Base-by-base conservation (phyloP, 2,113 vertebrate species). In the Nannospalax galili region DNA sequence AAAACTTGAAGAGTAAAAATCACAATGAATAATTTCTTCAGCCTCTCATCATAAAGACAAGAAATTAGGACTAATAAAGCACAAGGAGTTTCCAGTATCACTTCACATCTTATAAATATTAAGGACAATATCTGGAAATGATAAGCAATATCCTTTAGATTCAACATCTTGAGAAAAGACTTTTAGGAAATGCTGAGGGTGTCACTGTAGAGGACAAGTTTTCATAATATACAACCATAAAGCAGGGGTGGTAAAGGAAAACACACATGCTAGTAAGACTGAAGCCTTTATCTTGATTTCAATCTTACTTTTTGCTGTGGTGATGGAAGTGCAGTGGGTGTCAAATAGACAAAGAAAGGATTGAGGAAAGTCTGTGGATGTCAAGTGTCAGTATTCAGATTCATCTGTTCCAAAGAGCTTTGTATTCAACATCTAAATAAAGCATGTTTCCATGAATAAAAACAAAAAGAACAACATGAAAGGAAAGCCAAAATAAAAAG, bases 1-100 rank as follows among this genome's bases (percentile, higher is more conserved):
- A 32, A 85, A 82, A 95, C 58, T 48, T 90, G 28, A 12, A 80
- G 35, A 87, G 67, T 56, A 82, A 86, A 78, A 32, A 82, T 32
- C n/a, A 96, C 1, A 56, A 56, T 7, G 19, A 80, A 92, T 73
- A 69, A 79, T 93, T 84, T 94, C 5, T 35, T 94, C 69, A 91
- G 79, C 3, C 35, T 30, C 5, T 79, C 26, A 73, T 69, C n/a
- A 88, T 26, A 40, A 85, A 62, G 32, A 70, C 24, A 48, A 79
- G 24, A 77, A 90, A 17, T 88, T 42, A 60, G 42, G 84, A 92
- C 16, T 80, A 62, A 88, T 93, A 67, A 9, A 88, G 70, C 69
- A 11, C 12, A 58, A n/a, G 9, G 14, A 26, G 12, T 86, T 87
- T 24, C 17, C 48, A 88, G 22, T 64, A 17, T 69, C 64, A 94